These are phyloP conservation scores for Andrena dorsata DNA, from an alignment of 2,888 invertebrate species.

Conservation along the genomic window DNA sequence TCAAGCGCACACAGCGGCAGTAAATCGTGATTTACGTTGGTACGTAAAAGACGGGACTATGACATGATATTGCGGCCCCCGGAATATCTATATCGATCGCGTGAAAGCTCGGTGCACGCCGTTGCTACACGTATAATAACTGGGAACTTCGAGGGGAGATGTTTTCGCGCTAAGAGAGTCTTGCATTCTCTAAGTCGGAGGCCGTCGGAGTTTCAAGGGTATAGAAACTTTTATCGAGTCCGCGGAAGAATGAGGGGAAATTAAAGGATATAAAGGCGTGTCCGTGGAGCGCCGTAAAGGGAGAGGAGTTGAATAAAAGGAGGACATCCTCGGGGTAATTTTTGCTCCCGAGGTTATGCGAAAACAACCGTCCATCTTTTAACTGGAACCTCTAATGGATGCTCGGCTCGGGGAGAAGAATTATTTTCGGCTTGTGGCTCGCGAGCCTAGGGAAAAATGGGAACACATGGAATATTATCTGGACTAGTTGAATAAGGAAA, in stretches of 20 bases:
- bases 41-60: conserved; percentile 73
- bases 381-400: not conserved
- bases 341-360: not conserved
- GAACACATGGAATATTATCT: not conserved
- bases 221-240: conserved; percentile 42
- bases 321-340: conserved; percentile 1
- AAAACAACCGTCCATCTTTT: conserved; percentile 23
- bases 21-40: conserved; percentile 77
- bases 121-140: conserved; percentile 41
- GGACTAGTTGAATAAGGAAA: not conserved
- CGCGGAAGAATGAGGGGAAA: conserved; percentile 32
- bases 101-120: not conserved
- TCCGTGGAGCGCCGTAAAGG: conserved; percentile 19
- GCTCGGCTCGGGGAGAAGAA: not conserved
- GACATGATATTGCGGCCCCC: conserved; percentile 61
- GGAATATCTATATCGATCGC: conserved; percentile 62
- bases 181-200: conserved; percentile 16
- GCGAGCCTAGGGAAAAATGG: not conserved
- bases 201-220: conserved; percentile 32
- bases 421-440: not conserved
- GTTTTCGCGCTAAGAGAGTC: conserved; percentile 34
- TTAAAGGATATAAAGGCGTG: conserved; percentile 27
- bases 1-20: conserved; percentile 59
- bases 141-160: conserved; percentile 42
- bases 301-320: conserved; percentile 9